phyloP scores from a whole-genome alignment of 2,888 invertebrate genomes.

The Uloborus plumipes region DNA sequence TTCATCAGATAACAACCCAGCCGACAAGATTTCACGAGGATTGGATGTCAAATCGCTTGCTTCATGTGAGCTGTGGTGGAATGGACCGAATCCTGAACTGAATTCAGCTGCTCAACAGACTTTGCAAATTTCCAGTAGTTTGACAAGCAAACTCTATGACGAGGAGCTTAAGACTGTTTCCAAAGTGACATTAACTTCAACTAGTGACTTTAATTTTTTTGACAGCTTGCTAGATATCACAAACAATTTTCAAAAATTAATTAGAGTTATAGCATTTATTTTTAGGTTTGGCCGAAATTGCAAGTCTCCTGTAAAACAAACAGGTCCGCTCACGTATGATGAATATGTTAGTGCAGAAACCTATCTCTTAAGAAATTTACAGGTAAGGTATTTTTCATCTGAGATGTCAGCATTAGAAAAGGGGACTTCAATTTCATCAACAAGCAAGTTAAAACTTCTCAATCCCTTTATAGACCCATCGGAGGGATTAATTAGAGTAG shows the following conservation, averaged over 20 bases:
- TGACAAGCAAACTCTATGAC: slow-evolving; percentile 3
- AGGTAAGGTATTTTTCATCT: background rate
- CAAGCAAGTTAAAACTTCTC: background rate
- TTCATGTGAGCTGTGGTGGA: background rate
- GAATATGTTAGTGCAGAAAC: background rate
- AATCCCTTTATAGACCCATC: slow-evolving; percentile 5
- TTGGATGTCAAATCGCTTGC: background rate
- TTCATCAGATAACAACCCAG: background rate
- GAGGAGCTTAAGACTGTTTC: background rate
- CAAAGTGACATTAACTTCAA: background rate
- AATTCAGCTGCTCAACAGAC: background rate
- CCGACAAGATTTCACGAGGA: background rate
- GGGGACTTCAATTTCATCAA: background rate
- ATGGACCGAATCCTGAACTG: background rate
- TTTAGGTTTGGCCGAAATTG: background rate
- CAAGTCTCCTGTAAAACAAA: background rate
- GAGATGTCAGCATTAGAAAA: background rate
- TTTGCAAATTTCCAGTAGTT: background rate
- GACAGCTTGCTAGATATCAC: background rate
- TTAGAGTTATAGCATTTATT: background rate
- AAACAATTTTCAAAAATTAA: background rate
- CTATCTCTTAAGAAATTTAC: background rate
- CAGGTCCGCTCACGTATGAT: background rate
- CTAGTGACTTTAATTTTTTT: background rate
- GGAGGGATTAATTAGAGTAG: background rate